Base-by-base conservation (phyloP, 2,888 invertebrate genomes). In the Muscina levida region DNA sequence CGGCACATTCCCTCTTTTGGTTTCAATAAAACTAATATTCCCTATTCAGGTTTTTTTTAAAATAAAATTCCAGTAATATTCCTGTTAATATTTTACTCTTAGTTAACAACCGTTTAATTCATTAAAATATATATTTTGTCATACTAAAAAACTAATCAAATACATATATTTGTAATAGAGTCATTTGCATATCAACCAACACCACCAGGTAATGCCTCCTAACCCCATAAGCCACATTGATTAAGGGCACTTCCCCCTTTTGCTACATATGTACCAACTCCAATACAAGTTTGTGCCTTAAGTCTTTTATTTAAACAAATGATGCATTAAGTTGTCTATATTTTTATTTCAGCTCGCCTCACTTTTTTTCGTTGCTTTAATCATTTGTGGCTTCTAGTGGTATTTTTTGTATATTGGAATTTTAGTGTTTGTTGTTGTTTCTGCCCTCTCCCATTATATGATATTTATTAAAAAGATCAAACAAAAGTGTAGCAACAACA, bases 271-370 rank as follows among this genome's bases (percentile, higher is more conserved):
- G 22, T 17, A 10, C 19, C 22, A 5, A 10, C 53, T 22, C 4
- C 15, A 5, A 15, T 17, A 51, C 15, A 44, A 31, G 39, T 26
- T 42, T 11, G 48, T 62, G 48, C 39, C 57, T 57, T 57, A 57
- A 17, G 39, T 57, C 66, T 77, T 57, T 77, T 76, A 46, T 42
- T 65, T 22, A 19, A 17, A 24, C 46, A 53, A 75, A 22, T 51
- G 46, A 59, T 59, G 39, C 37, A 44, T 17, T 37, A 10, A 56
- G 22, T 48, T 39, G 19, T 2, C 10, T 11, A 24, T 31, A n/a
- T 46, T 53, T 51, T 53, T 22, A 17, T 19, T n/a, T 22, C 24
- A 17, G 22, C 44, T 72, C 39, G n/a, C 53, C 39, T 73, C n/a
- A n/a, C n/a, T n/a, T n/a, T n/a, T n/a, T n/a, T n/a, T n/a, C 39